Percentiles rank a stretch among this genome's conserved stretches.
phyloP scores from a whole-genome alignment of 2,113 vertebrate genomes.

The Gopherus flavomarginatus region DNA sequence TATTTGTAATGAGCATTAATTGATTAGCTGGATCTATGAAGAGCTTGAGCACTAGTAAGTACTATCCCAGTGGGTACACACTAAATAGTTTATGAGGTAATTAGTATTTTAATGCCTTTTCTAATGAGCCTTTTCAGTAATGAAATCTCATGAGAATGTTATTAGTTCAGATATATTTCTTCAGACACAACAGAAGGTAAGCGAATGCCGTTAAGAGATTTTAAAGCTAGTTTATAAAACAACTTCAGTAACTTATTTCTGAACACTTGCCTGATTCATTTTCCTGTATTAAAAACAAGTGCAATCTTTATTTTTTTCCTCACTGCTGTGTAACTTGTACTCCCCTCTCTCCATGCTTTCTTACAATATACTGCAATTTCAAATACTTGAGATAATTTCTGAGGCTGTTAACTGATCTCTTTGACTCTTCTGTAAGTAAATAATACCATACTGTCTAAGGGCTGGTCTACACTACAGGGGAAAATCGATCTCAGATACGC shows the following conservation, averaged over 20 bases:
- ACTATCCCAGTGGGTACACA: slow-evolving; percentile 88
- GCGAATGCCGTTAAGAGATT: slow-evolving; percentile 68
- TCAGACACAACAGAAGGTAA: slow-evolving; percentile 75
- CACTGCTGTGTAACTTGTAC: background rate
- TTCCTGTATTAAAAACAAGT: slow-evolving; percentile 38
- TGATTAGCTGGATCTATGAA: slow-evolving; percentile 93
- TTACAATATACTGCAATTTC: slow-evolving; percentile 49
- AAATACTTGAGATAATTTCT: slow-evolving; percentile 69
- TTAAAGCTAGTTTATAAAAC: slow-evolving; percentile 68
- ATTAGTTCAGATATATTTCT: slow-evolving; percentile 81
- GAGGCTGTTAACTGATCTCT: slow-evolving; percentile 52
- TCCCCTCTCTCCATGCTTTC: slow-evolving; percentile 30
- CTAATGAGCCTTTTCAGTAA: slow-evolving; percentile 89
- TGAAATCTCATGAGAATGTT: slow-evolving; percentile 82
- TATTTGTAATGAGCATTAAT: slow-evolving; percentile 93
- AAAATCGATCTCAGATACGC: too few species aligned
- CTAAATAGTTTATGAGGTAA: slow-evolving; percentile 99
- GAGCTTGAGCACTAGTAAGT: slow-evolving; percentile 87
- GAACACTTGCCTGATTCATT: slow-evolving; percentile 47
- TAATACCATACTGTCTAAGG: slow-evolving; percentile 65
- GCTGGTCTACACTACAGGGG: too few species aligned
- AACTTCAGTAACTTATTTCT: slow-evolving; percentile 65
- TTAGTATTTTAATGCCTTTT: slow-evolving; percentile 88
- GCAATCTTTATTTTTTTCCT: slow-evolving; percentile 15
- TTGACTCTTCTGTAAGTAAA: slow-evolving; percentile 67